Percentiles rank a stretch among this genome's conserved stretches.
phyloP scores from a whole-genome alignment of 2,888 invertebrate species.

The Eupelmus urozonus region DNA sequence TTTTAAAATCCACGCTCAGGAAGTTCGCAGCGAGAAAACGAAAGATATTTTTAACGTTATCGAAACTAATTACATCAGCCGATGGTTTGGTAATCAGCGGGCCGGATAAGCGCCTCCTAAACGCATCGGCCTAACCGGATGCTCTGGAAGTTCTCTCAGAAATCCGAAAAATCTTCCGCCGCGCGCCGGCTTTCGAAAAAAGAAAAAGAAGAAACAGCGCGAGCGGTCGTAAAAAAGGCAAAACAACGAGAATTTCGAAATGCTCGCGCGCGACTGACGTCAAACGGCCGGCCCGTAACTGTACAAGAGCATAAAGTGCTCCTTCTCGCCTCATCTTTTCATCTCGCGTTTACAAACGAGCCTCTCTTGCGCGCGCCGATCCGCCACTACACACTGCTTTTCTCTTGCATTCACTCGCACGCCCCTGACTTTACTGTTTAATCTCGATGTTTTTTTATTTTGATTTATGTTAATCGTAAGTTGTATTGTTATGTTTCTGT shows the following conservation, averaged over 20 bases:
- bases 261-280: conserved; percentile 41
- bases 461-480: too few species aligned
- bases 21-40: not conserved
- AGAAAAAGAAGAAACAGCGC: not conserved
- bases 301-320: conserved; percentile 47
- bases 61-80: not conserved
- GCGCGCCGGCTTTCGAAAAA: not conserved
- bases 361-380: conserved; percentile 14
- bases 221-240: not conserved
- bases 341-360: conserved; percentile 29
- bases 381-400: not conserved
- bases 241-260: conserved; percentile 45
- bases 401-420: not conserved
- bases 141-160: not conserved
- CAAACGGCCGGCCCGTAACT: conserved; percentile 47
- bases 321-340: conserved; percentile 51
- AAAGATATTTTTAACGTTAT: conserved; percentile 1
- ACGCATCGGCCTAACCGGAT: not conserved
- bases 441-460: too few species aligned
- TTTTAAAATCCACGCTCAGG: too few species aligned
- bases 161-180: not conserved
- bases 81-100: too few species aligned
- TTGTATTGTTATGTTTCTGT: too few species aligned
- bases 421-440: not conserved
- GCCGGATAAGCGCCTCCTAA: too few species aligned